Evolutionary conservation across 2,797 vertebrate species (phyloP).

Genomic region (Schizothorax lantsangensis): DNA sequence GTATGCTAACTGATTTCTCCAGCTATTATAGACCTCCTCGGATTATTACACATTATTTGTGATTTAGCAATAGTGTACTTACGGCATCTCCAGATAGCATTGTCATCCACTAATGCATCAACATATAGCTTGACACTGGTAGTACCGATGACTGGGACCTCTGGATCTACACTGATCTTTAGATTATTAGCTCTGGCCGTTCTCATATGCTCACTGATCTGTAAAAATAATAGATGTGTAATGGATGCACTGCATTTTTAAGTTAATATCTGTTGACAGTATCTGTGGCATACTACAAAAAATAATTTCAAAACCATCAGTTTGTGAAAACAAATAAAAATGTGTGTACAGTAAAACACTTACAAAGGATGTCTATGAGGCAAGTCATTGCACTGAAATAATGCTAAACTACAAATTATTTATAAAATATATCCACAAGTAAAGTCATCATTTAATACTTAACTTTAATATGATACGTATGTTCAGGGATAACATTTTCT

Average conservation of each 20-base stretch:
- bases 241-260: not conserved
- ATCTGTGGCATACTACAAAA: not conserved
- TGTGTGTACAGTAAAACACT: not conserved
- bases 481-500: not conserved
- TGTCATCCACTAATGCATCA: slow-evolving; percentile 59
- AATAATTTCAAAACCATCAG: not conserved
- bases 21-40: not conserved
- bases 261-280: not conserved
- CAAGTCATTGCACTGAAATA: not conserved
- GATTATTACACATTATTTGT: not conserved
- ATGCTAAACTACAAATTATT: not conserved
- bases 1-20: not conserved
- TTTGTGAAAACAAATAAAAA: not conserved
- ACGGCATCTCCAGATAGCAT: slow-evolving; percentile 76
- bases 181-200: slow-evolving; percentile 49
- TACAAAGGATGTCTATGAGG: not conserved
- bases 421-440: not conserved
- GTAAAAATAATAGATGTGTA: slow-evolving; percentile 24
- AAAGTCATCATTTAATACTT: not conserved
- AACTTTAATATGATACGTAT: not conserved
- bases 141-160: slow-evolving; percentile 62
- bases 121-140: slow-evolving; percentile 66
- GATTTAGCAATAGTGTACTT: slow-evolving; percentile 59
- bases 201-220: slow-evolving; percentile 64
- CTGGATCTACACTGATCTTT: slow-evolving; percentile 68